Base-by-base conservation (phyloP, 2,113 vertebrate genomes). In the Corvus moneduloides region DNA sequence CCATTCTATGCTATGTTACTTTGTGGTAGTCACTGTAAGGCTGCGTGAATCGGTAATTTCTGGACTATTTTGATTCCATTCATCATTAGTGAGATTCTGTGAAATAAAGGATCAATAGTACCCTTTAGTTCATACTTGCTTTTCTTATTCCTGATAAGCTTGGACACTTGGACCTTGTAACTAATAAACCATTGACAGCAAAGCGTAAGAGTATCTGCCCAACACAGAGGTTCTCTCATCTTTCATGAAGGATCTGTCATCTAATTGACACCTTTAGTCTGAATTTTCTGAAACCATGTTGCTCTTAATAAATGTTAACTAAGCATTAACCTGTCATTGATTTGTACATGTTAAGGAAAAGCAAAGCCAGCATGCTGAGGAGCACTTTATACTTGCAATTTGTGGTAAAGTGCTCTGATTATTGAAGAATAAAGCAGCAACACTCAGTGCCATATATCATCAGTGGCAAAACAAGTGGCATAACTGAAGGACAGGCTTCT, bases 261-360 rank as follows among this genome's bases (percentile, higher is more conserved):
- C 71, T 91, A 91, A 95, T 78, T 91, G 95, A 96, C 87, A 89
- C 51, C 41, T 93, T 89, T 90, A 91, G 91, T 96, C 69, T 87
- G 89, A 93, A 92, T 76, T 95, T 96, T 95, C 84, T 96, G 92
- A 95, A 97, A 95, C 63, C 67, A 74, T 94, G 92, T 92, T 95
- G 64, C 56, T 96, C 62, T 93, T 96, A 96, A 97, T 95, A 95
- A 97, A 94, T 92, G 94, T 94, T 96, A 95, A 91, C 90, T 96
- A 94, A 90, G 80, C 89, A 95, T 97, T 96, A 95, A 97, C 92
- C 93, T 93, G 87, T 64, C 94, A 96, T 96, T 92, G 96, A 97
- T 94, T 86, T 93, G 61, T 75, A 59, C 8, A 18, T 63, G 87
- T 63, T 84, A 84, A 85, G 68, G 72, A 89, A 79, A n/a, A 82